These are phyloP conservation scores for Bovichtus variegatus DNA, from an alignment of 2,797 vertebrate species.

Conservation along the genomic window DNA sequence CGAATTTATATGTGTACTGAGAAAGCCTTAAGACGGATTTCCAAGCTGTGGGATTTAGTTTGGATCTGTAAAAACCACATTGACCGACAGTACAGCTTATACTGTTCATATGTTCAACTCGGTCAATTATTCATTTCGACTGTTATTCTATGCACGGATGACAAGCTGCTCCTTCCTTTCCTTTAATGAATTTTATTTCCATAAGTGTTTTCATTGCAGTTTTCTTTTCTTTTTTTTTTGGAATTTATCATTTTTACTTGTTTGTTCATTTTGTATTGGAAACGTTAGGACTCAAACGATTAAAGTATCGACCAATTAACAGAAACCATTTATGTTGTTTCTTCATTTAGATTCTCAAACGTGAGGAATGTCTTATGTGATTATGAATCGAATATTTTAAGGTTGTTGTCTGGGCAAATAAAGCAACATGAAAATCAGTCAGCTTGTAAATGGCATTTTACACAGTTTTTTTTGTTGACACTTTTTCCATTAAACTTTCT, in stretches of 20 bases:
- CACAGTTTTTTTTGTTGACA: background rate
- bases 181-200: background rate
- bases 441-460: background rate
- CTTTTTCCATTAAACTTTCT: background rate
- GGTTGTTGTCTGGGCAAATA: background rate
- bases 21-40: background rate
- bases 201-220: background rate
- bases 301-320: background rate
- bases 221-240: background rate
- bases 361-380: background rate
- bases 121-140: background rate
- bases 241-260: background rate
- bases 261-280: background rate
- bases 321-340: background rate
- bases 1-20: background rate
- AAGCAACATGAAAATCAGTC: conserved; percentile 6
- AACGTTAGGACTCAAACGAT: background rate
- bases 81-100: background rate
- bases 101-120: background rate
- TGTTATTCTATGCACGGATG: background rate
- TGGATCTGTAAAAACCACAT: conserved; percentile 9
- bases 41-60: background rate
- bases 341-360: background rate
- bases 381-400: background rate
- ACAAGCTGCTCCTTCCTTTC: background rate